A percentile compares a stretch with the other conserved stretches of the same genome.
Conservation (phyloP, 2,113 vertebrate genomes). For the Damaliscus lunatus region DNA sequence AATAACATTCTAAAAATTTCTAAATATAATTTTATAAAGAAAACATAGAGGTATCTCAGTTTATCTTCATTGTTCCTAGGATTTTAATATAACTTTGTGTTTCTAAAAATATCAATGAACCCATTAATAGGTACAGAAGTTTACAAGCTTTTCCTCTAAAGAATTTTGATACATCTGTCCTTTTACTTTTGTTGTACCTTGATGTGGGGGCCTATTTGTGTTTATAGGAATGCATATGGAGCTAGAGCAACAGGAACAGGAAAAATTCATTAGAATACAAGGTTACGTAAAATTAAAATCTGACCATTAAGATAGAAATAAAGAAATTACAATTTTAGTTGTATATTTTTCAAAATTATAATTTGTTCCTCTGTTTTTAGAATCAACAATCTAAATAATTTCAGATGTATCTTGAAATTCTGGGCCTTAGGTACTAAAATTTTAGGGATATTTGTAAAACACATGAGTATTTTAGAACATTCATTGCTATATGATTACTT, state of each 20-base stretch:
- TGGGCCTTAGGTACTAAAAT: background rate
- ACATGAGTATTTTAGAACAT: background rate
- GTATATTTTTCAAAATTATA: slow-evolving; percentile 1
- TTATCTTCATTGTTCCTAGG: background rate
- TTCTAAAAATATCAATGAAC: background rate
- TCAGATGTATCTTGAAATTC: background rate
- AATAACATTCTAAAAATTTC: background rate
- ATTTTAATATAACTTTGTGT: background rate
- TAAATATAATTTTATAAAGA: background rate
- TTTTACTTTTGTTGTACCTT: background rate
- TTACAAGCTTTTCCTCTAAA: background rate
- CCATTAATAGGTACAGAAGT: background rate
- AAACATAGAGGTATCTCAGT: background rate
- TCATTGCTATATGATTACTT: background rate
- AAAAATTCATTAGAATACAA: background rate
- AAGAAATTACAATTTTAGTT: background rate
- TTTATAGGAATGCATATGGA: background rate
- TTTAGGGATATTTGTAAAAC: background rate
- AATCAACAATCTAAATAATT: background rate
- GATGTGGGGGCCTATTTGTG: background rate
- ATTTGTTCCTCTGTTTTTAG: background rate
- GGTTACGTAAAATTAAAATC: background rate
- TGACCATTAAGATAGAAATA: background rate
- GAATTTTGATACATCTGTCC: background rate
- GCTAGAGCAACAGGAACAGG: background rate